Evolutionary conservation across 2,797 vertebrate species (phyloP).

Genomic region (Clarias laeviceps): DNA sequence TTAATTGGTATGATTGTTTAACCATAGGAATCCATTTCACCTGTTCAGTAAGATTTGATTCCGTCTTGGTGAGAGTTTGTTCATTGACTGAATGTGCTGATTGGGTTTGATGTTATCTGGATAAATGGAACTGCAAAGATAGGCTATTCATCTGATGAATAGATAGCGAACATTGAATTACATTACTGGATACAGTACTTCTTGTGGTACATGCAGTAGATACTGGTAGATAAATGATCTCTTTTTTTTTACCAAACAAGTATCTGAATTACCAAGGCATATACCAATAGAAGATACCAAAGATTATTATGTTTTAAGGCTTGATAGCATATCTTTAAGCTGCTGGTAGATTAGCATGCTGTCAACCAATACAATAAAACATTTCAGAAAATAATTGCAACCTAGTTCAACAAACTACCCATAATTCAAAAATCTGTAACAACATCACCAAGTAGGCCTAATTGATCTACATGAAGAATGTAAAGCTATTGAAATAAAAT

Average conservation of each 20-base stretch:
- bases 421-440: not conserved
- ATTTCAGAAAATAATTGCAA: not conserved
- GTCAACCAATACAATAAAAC: not conserved
- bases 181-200: conserved; percentile 1
- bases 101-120: conserved; percentile 29
- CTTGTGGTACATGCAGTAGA: not conserved
- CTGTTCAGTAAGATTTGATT: conserved; percentile 65
- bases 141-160: not conserved
- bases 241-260: not conserved
- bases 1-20: conserved; percentile 78
- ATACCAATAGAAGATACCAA: not conserved
- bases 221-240: not conserved
- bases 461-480: not conserved
- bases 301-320: too few species aligned
- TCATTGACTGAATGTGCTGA: conserved; percentile 22
- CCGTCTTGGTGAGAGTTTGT: conserved; percentile 45
- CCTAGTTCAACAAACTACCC: not conserved
- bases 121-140: conserved; percentile 12
- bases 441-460: not conserved
- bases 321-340: not conserved
- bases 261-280: not conserved
- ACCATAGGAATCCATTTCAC: conserved; percentile 74
- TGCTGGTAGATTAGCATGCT: not conserved
- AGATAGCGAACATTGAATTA: not conserved
- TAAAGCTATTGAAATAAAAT: not conserved